Evolutionary conservation across 2,888 invertebrate species (phyloP).

Genomic region (Cheiracanthium punctorium): DNA sequence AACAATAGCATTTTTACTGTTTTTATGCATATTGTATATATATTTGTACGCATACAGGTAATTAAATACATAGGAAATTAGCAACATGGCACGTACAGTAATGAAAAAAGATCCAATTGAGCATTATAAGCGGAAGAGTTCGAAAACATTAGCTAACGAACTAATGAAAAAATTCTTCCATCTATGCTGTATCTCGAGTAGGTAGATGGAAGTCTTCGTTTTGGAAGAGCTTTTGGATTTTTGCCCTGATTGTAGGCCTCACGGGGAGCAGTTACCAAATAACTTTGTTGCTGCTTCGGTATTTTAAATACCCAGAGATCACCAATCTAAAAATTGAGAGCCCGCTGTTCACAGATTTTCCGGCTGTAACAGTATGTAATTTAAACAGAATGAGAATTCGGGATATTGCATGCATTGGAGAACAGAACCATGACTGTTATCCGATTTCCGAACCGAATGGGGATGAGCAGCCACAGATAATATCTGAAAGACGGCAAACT

Average conservation of each 20-base stretch:
- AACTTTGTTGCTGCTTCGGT: not conserved
- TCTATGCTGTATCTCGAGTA: constrained; percentile 27
- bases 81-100: no score
- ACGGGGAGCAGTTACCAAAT: constrained; percentile 17
- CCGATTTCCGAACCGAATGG: not conserved
- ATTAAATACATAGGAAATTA: no score
- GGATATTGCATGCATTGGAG: not conserved
- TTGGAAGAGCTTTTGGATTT: constrained; percentile 16
- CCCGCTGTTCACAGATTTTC: constrained; percentile 40
- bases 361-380: constrained; percentile 72
- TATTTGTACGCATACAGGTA: no score
- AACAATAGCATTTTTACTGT: no score
- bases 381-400: constrained; percentile 60
- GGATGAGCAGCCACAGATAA: not conserved
- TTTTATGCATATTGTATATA: no score
- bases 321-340: not conserved
- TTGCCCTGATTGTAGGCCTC: not conserved
- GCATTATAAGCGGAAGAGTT: no score
- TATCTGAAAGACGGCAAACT: not conserved
- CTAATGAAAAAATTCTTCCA: constrained; percentile 19
- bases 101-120: no score
- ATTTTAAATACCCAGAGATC: constrained; percentile 27
- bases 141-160: not conserved
- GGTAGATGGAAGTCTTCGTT: not conserved
- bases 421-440: not conserved